Percentiles rank a stretch among this genome's conserved stretches.
phyloP scores from a whole-genome alignment of 2,888 invertebrate genomes.

The Lasioglossum morio region DNA sequence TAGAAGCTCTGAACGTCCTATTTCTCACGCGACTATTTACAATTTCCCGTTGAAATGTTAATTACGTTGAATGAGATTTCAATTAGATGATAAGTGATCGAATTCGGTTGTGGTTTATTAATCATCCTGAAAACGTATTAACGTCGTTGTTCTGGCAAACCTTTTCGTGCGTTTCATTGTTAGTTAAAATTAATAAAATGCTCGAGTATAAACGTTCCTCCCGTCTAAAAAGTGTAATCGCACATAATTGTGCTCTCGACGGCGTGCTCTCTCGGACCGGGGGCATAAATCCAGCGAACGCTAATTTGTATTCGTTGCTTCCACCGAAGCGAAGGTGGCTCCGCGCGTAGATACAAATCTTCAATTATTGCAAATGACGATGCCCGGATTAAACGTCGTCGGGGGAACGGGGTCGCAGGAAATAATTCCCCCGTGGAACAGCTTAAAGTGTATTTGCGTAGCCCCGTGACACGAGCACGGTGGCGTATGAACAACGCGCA shows the following conservation, averaged over 20 bases:
- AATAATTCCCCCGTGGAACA: slow-evolving; percentile 40
- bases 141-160: no score
- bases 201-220: background rate
- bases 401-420: slow-evolving; percentile 31
- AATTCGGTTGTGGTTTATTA: background rate
- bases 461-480: slow-evolving; percentile 41
- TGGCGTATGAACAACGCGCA: slow-evolving; percentile 40
- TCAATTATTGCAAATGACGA: slow-evolving; percentile 56
- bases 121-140: background rate
- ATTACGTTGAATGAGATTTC: background rate
- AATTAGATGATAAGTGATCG: background rate
- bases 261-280: background rate
- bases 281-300: slow-evolving; percentile 10
- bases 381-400: slow-evolving; percentile 47
- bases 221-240: slow-evolving; percentile 20
- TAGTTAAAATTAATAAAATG: background rate
- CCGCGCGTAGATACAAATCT: slow-evolving; percentile 38
- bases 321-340: background rate
- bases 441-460: slow-evolving; percentile 57
- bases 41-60: background rate
- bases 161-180: no score
- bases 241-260: slow-evolving; percentile 23
- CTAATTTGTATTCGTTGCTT: slow-evolving; percentile 16
- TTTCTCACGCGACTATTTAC: background rate
- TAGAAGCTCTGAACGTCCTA: background rate